Evolutionary conservation across 2,113 vertebrate genomes (phyloP).

Genomic region (Petromus typicus): DNA sequence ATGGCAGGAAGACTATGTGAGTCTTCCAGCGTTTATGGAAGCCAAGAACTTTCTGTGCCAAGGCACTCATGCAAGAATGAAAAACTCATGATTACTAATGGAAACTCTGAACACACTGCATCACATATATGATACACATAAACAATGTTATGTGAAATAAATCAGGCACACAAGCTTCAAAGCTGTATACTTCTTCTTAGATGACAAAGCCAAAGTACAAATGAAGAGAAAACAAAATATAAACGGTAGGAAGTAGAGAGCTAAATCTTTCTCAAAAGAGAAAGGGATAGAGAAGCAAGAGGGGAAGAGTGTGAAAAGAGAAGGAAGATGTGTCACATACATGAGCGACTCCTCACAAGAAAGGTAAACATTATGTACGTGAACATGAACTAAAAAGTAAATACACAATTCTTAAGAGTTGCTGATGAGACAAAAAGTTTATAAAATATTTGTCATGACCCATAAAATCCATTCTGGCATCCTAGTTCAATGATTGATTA

Average conservation of each 20-base stretch:
- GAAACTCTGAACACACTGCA: neutral
- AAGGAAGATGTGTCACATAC: neutral
- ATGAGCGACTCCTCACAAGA: neutral
- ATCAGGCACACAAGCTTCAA: neutral
- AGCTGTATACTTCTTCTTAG: neutral
- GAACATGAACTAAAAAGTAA: neutral
- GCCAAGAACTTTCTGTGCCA: neutral
- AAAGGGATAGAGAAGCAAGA: neutral
- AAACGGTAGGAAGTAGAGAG: neutral
- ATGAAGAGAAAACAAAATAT: neutral
- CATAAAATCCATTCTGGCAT: neutral
- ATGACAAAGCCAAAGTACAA: neutral
- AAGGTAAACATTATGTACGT: neutral
- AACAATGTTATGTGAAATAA: neutral
- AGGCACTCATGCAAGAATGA: neutral
- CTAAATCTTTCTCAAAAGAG: neutral
- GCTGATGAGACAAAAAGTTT: neutral
- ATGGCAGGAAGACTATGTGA: neutral
- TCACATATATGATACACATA: neutral
- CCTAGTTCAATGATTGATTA: conserved; percentile 1
- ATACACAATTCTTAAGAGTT: neutral
- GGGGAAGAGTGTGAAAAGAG: neutral
- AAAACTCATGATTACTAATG: neutral
- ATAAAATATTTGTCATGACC: neutral
- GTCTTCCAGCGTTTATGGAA: neutral